phyloP scores from a whole-genome alignment of 1,140 invertebrate species.

The Scaptodrosophila lebanonensis region DNA sequence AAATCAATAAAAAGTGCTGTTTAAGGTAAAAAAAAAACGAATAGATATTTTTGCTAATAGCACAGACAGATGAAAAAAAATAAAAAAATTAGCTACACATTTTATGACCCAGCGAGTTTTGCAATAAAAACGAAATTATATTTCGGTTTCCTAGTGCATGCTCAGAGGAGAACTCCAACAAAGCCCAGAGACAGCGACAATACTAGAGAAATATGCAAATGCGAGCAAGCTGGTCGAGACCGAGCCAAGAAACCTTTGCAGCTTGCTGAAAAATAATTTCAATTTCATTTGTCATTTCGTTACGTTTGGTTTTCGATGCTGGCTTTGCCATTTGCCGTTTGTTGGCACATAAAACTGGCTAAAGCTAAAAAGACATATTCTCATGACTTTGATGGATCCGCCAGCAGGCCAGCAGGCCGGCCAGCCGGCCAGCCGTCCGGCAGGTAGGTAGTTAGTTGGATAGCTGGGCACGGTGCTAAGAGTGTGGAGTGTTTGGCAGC shows the following conservation, averaged over 20 bases:
- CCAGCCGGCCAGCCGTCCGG: too few species aligned
- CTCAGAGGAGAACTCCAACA: too few species aligned
- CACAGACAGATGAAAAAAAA: too few species aligned
- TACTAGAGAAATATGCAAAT: conserved; percentile 12
- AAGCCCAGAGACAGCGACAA: too few species aligned
- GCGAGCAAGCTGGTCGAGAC: neutral
- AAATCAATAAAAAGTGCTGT: too few species aligned
- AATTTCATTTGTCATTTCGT: conserved; percentile 70
- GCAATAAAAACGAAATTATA: neutral
- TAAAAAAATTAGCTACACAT: conserved; percentile 1
- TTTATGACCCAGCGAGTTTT: neutral
- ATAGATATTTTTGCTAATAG: too few species aligned
- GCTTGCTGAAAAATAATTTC: conserved; percentile 42
- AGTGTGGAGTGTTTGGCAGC: conserved; percentile 38
- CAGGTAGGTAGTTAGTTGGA: too few species aligned
- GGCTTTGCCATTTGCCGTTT: neutral
- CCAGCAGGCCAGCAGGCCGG: too few species aligned
- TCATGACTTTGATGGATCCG: conserved; percentile 62
- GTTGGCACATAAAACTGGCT: conserved; percentile 37
- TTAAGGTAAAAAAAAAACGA: too few species aligned
- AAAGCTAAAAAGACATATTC: conserved; percentile 25
- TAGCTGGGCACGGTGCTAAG: too few species aligned
- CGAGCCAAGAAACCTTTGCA: neutral
- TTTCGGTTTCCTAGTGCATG: too few species aligned
- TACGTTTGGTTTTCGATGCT: conserved; percentile 33